A percentile compares a stretch with the other conserved stretches of the same genome.
Evolutionary conservation across 2,113 vertebrate genomes (phyloP).

Genomic region (Alosa alosa): DNA sequence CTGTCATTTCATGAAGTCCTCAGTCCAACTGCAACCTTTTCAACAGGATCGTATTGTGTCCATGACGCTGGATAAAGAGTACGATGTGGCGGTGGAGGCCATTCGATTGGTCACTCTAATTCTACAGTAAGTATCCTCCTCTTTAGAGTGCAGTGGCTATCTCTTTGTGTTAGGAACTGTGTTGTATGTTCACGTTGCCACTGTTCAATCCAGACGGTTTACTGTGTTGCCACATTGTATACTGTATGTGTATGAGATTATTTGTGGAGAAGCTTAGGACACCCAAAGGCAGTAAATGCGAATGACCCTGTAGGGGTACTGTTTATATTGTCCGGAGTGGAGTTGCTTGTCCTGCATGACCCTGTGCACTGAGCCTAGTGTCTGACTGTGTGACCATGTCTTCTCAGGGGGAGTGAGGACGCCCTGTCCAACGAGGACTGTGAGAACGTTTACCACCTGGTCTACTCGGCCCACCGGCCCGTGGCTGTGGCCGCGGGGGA

Average conservation of each 20-base stretch:
- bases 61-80: constrained; percentile 99
- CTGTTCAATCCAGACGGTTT: neutral
- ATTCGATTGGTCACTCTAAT: constrained; percentile 96
- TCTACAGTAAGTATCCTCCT: constrained; percentile 86
- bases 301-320: too few species aligned
- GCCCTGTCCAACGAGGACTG: constrained; percentile 98
- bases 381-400: neutral
- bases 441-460: constrained; percentile 98
- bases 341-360: neutral
- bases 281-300: too few species aligned
- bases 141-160: neutral
- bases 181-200: neutral
- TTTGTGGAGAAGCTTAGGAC: too few species aligned
- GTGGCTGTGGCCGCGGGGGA: constrained; percentile 97
- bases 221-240: neutral
- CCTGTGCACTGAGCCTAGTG: neutral
- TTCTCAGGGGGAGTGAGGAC: constrained; percentile 91
- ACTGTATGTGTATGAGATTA: neutral
- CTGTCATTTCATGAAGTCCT: neutral
- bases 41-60: constrained; percentile 95
- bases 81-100: constrained; percentile 97
- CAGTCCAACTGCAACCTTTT: neutral
- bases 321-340: too few species aligned
- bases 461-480: constrained; percentile 95
- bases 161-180: constrained; percentile 45